phyloP scores from a whole-genome alignment of 1,140 invertebrate genomes.

The Trichonephila clavata region DNA sequence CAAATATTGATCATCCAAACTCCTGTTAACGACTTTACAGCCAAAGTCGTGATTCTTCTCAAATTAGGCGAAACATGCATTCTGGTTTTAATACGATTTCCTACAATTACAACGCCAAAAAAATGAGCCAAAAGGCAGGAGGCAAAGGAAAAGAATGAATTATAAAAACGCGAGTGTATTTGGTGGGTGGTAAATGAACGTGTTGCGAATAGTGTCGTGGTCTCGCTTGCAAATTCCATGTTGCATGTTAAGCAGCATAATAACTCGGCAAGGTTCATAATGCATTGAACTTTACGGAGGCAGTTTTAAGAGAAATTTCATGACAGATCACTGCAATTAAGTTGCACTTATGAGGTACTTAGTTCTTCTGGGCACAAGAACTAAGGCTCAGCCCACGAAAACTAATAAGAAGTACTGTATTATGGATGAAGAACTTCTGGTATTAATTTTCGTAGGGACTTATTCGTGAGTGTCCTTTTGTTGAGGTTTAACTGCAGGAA shows the following conservation, averaged over 20 bases:
- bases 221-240: neutral
- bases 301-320: neutral
- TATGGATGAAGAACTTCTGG: neutral
- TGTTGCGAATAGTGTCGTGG: neutral
- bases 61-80: neutral
- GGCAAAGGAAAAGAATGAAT: neutral
- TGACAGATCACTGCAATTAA: neutral
- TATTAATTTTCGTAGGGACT: neutral
- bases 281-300: neutral
- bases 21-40: constrained; percentile 9
- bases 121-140: neutral
- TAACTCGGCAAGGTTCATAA: neutral
- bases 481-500: neutral
- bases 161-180: neutral
- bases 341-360: neutral
- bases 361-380: too few species aligned
- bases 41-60: constrained; percentile 31
- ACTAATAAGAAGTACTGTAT: neutral
- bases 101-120: neutral
- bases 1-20: constrained; percentile 17
- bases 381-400: neutral
- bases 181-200: neutral
- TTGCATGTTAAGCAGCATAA: neutral
- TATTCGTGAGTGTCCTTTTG: neutral
- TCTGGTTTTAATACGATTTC: constrained; percentile 3